Conservation (phyloP, 2,888 invertebrate genomes). For the Agapostemon virescens region DNA sequence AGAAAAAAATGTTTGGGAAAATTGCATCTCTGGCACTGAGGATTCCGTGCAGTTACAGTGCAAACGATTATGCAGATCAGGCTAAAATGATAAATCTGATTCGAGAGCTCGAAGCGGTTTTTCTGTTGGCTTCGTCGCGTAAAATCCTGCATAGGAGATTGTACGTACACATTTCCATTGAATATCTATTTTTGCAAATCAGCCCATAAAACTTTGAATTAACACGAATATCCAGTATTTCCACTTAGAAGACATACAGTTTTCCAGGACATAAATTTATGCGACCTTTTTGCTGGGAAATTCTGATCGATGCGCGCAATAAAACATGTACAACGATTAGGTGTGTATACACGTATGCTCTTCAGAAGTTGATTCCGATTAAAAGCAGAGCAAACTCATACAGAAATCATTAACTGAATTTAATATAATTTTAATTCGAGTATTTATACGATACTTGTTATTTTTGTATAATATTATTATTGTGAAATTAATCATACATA, state of each 20-base stretch:
- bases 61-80: background rate
- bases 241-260: background rate
- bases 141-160: background rate
- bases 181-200: background rate
- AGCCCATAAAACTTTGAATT: background rate
- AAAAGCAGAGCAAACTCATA: background rate
- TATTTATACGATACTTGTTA: background rate
- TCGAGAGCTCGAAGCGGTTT: background rate
- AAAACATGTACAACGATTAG: background rate
- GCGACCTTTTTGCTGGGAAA: background rate
- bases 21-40: background rate
- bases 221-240: background rate
- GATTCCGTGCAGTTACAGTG: background rate
- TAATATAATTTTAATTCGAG: no score
- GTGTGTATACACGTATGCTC: background rate
- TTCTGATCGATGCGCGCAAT: background rate
- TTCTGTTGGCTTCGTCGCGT: background rate
- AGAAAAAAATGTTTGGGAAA: background rate
- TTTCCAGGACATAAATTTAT: background rate
- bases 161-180: background rate
- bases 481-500: background rate
- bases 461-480: background rate
- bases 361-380: background rate
- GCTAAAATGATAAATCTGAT: background rate
- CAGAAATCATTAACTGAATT: background rate